Evolutionary conservation across 2,797 vertebrate genomes (phyloP), one percentile per base, ranked within the genome.

Genomic region (Xyrichtys novacula): DNA sequence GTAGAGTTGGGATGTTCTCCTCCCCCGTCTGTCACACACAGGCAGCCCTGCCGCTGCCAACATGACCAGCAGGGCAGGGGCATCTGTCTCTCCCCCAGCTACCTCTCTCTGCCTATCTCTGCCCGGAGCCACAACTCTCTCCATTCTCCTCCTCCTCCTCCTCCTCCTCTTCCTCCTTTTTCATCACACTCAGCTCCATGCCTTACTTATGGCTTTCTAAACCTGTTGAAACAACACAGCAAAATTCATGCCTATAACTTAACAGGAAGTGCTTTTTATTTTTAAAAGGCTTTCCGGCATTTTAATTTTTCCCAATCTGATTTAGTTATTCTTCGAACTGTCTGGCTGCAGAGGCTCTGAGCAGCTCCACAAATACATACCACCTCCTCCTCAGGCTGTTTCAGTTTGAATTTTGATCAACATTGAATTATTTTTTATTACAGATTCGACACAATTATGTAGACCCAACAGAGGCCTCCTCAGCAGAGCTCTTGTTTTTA

Each of bases 21-120:
- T 79, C 82, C 77, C 80, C 88, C 88, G 82, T 88, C 89, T 90
- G 86, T 89, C 78, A 72, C 85, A 85, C 81, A 46, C 85, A 90
- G 85, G 87, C 89, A 85, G 88, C 76, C 47, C 64, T 70, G 67
- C 77, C 84, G 64, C 86, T 89, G 91, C 93, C 90, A 92, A 90
- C 85, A 92, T 85, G 85, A 92, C 88, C 88, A 91, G 91, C 89
- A 92, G 86, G 88, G 89, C 84, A 86, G 80, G 86, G 91, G 89
- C 93, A 93, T 92, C 91, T 93, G 90, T 85, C 90, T 69, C 66
- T 80, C 84, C 28, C 11, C 38, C 29, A 89, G 84, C 89, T 86
- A 83, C 86, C 80, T 57, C 83, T 74, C 72, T 71, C 62, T 74
- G 44, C 47, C 66, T 77, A 75, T 65, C 52, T 63, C 63, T 82